A percentile compares a stretch with the other conserved stretches of the same genome.
These are phyloP conservation scores for Ovis aries DNA, from an alignment of 2,113 vertebrate genomes.

Conservation along the genomic window DNA sequence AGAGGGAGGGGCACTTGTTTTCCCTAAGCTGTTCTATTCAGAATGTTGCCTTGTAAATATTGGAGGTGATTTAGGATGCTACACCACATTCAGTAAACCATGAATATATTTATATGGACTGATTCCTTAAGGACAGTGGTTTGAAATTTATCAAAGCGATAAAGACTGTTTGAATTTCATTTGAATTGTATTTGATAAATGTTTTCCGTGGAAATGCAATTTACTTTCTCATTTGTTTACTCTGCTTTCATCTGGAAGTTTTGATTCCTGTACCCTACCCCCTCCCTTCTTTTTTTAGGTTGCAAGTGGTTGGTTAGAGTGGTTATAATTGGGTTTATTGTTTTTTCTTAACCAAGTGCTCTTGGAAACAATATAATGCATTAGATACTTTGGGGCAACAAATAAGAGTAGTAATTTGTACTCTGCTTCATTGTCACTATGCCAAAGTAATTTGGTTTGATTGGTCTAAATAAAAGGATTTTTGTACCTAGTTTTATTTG, in stretches of 20 bases:
- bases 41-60: neutral
- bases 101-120: conserved; percentile 22
- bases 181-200: conserved; percentile 64
- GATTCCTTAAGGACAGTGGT: neutral
- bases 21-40: neutral
- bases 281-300: neutral
- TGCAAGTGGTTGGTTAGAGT: neutral
- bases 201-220: conserved; percentile 60
- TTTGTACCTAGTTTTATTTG: neutral
- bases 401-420: neutral
- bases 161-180: conserved; percentile 60
- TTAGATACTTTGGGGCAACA: neutral
- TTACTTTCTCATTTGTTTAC: conserved; percentile 34
- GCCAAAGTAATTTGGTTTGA: neutral
- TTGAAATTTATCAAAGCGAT: conserved; percentile 70
- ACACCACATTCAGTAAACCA: neutral
- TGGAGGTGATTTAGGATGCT: neutral
- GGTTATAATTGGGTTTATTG: conserved; percentile 24
- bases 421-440: neutral
- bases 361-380: neutral
- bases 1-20: neutral
- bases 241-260: conserved; percentile 29
- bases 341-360: neutral
- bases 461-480: neutral
- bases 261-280: neutral